These are phyloP conservation scores for Antechinus flavipes DNA, from an alignment of 2,113 vertebrate species.

Conservation along the genomic window DNA sequence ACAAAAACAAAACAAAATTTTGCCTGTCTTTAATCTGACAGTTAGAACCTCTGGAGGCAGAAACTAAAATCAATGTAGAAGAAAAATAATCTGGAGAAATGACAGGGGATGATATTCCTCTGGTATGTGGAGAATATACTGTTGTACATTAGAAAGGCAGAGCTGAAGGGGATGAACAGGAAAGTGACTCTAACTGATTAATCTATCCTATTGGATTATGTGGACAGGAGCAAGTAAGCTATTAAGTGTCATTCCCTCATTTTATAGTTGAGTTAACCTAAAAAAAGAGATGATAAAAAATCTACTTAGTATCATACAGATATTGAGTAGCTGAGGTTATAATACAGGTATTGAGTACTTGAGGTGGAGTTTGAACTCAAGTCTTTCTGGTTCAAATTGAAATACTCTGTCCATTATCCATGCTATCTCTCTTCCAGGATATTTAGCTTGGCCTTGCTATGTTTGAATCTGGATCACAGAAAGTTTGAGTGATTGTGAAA, in stretches of 20 bases:
- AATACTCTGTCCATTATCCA: background rate
- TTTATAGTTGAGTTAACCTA: background rate
- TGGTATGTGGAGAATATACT: background rate
- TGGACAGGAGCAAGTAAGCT: background rate
- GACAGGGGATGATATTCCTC: background rate
- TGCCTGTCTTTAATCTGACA: background rate
- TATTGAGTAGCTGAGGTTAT: background rate
- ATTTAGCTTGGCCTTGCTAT: background rate
- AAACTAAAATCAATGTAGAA: background rate
- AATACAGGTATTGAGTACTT: background rate
- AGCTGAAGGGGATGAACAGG: background rate
- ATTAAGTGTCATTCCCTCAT: background rate
- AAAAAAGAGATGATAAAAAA: background rate
- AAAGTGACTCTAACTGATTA: background rate
- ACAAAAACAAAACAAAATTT: background rate
- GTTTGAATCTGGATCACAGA: background rate
- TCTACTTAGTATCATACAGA: background rate
- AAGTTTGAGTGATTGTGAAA: background rate
- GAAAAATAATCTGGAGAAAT: background rate
- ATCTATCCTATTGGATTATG: background rate
- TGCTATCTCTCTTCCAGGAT: background rate
- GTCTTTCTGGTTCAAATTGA: background rate
- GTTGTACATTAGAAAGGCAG: background rate
- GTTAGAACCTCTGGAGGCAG: background rate
- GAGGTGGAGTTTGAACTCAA: background rate